Percentiles rank a stretch among this genome's conserved stretches.
Conservation (phyloP, 2,113 vertebrate species). For the Paracanthobrama guichenoti region DNA sequence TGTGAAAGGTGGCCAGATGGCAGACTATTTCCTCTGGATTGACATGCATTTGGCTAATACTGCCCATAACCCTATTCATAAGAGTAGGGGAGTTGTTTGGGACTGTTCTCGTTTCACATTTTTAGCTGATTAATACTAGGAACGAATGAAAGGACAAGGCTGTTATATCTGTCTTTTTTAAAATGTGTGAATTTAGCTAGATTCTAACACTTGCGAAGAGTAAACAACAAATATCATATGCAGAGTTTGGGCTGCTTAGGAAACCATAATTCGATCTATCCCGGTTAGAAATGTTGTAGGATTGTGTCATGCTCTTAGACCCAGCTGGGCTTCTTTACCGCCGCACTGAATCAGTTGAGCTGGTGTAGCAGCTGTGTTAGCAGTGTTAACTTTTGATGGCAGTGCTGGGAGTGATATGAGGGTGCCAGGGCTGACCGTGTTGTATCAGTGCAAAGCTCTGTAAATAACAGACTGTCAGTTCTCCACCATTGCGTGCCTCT, state of each 20-base stretch:
- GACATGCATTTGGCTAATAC: background rate
- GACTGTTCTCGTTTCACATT: background rate
- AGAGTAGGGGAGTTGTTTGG: background rate
- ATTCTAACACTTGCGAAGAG: background rate
- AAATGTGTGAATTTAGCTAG: too few species aligned
- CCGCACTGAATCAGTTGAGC: background rate
- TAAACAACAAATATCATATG: background rate
- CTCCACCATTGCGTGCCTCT: constrained; percentile 25
- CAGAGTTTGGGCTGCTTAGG: background rate
- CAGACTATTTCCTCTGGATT: background rate
- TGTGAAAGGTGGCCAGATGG: constrained; percentile 14
- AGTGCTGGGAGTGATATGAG: constrained; percentile 1
- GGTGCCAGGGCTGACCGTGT: background rate
- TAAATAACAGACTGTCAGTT: constrained; percentile 49
- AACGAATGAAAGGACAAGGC: background rate
- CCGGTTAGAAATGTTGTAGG: background rate
- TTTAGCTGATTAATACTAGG: background rate
- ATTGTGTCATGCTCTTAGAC: background rate
- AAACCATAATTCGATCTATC: background rate
- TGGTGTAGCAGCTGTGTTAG: background rate
- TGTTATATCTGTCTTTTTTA: too few species aligned
- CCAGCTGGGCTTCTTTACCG: background rate
- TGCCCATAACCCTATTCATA: background rate
- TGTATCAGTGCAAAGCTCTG: constrained; percentile 22
- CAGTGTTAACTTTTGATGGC: constrained; percentile 25